Conservation (phyloP, 1,140 invertebrate species). For the Cheumatopsyche charites region DNA sequence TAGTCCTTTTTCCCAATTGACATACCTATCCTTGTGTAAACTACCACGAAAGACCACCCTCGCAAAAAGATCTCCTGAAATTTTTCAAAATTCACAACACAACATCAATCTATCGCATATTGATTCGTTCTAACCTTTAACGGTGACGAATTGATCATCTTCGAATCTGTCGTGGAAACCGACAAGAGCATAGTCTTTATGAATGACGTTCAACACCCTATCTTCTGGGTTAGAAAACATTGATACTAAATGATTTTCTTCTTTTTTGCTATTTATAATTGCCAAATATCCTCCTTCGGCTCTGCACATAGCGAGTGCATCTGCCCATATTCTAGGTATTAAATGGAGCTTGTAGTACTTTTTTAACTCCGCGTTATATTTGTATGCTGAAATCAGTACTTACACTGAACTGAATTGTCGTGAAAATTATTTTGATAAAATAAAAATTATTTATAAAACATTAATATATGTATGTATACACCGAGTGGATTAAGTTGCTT, state of each 20-base stretch:
- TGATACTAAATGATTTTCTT: slow-evolving; percentile 13
- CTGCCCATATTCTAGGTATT: slow-evolving; percentile 24
- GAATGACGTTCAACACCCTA: neutral
- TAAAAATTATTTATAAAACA: neutral
- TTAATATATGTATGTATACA: neutral
- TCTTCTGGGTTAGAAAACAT: slow-evolving; percentile 17
- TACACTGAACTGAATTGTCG: no score
- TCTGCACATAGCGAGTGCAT: slow-evolving; percentile 34
- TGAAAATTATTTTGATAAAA: neutral
- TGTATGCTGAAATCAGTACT: slow-evolving; percentile 24
- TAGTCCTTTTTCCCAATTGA: slow-evolving; percentile 30
- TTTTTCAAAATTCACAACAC: neutral
- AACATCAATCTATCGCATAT: neutral
- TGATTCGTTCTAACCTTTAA: neutral
- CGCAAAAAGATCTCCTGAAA: neutral
- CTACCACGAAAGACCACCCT: neutral
- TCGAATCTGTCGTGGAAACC: slow-evolving; percentile 18
- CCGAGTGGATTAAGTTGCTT: no score
- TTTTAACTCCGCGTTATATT: neutral
- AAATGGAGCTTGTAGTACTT: slow-evolving; percentile 16
- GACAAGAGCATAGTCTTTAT: neutral
- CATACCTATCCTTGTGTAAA: neutral
- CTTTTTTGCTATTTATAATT: slow-evolving; percentile 37
- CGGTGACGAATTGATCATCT: neutral
- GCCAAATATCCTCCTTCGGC: slow-evolving; percentile 42